phyloP scores from a whole-genome alignment of 2,797 vertebrate genomes.

The Syngnathus acus region DNA sequence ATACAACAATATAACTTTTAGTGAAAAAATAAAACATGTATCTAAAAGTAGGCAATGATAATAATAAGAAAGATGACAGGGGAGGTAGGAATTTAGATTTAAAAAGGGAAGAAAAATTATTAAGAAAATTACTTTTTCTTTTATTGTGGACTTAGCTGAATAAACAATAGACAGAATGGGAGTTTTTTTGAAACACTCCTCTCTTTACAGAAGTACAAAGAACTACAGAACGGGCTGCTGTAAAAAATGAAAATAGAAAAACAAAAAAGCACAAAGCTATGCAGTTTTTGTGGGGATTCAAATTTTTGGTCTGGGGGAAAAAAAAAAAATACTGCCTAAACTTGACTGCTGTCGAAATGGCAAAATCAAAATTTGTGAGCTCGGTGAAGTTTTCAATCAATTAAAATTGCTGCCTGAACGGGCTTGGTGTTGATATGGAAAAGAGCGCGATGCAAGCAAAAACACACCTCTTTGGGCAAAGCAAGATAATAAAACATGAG shows the following conservation, averaged over 20 bases:
- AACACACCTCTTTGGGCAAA: slow-evolving; percentile 30
- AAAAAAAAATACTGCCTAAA: too few species aligned
- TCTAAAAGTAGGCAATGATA: neutral
- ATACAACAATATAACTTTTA: neutral
- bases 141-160: neutral
- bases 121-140: neutral
- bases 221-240: neutral
- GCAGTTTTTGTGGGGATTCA: neutral
- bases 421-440: neutral
- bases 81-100: too few species aligned
- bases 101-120: too few species aligned
- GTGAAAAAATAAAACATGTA: neutral
- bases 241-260: neutral
- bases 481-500: slow-evolving; percentile 44
- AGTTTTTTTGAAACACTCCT: neutral
- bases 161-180: neutral
- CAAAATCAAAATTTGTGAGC: neutral
- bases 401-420: neutral
- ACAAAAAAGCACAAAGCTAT: neutral
- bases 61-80: neutral
- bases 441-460: neutral
- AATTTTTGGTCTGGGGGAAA: neutral
- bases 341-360: too few species aligned
- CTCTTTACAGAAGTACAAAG: neutral
- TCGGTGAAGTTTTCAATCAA: neutral